Evolutionary conservation across 2,113 vertebrate species (phyloP).

Genomic region (Pongo abelii): DNA sequence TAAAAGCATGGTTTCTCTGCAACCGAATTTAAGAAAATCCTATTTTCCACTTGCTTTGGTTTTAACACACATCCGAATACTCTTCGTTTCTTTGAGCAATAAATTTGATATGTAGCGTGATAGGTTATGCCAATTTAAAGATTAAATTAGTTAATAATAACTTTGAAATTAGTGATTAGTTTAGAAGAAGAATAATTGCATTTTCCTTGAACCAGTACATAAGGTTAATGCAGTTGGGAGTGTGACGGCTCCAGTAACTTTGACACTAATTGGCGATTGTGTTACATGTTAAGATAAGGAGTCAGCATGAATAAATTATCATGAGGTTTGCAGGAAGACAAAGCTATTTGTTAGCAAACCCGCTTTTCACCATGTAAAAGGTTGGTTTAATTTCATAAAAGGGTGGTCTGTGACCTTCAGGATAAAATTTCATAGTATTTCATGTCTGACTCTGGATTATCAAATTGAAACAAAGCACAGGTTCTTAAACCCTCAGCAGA

Average conservation of each 20-base stretch:
- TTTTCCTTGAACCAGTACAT: conserved; percentile 82
- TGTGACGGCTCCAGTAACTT: conserved; percentile 80
- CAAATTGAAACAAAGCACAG: conserved; percentile 39
- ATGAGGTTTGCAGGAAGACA: conserved; percentile 72
- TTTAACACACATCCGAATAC: conserved; percentile 51
- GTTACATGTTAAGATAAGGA: conserved; percentile 83
- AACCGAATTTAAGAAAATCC: conserved; percentile 80
- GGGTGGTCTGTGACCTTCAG: conserved; percentile 75
- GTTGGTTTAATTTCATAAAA: conserved; percentile 75
- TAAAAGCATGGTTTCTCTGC: conserved; percentile 78
- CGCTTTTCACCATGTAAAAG: conserved; percentile 71
- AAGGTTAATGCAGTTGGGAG: conserved; percentile 85
- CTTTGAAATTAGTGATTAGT: conserved; percentile 86
- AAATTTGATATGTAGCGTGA: conserved; percentile 77
- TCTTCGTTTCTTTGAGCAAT: conserved; percentile 64
- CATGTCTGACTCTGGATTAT: neutral
- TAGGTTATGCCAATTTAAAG: conserved; percentile 81
- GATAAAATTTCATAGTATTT: conserved; percentile 63
- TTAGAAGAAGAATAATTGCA: conserved; percentile 82
- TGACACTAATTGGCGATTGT: conserved; percentile 86
- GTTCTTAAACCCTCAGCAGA: neutral
- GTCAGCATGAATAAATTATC: conserved; percentile 78
- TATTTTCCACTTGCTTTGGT: conserved; percentile 66
- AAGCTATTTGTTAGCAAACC: conserved; percentile 72
- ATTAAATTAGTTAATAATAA: conserved; percentile 85